Conservation (phyloP, 2,888 invertebrate genomes). For the Nowickia ferox region DNA sequence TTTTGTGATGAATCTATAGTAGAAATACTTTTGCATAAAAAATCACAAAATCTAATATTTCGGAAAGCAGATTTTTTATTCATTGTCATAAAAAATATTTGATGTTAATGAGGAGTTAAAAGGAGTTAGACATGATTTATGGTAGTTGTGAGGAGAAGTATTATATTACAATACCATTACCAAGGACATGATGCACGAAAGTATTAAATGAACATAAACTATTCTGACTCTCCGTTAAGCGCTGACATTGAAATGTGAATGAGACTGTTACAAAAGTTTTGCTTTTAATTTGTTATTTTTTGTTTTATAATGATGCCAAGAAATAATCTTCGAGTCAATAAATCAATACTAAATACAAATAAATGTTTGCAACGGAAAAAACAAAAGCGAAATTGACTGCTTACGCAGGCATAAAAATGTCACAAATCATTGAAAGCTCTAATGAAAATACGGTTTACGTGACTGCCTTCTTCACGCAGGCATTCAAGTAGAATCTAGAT, state of each 20-base stretch:
- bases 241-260: not conserved
- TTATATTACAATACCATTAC: constrained; percentile 18
- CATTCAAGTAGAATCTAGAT: too few species aligned
- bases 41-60: constrained; percentile 69
- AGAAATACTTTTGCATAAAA: constrained; percentile 69
- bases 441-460: not conserved
- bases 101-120: constrained; percentile 10
- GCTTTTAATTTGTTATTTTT: not conserved
- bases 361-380: constrained; percentile 56
- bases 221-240: not conserved
- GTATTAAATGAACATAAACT: not conserved
- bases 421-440: constrained; percentile 46
- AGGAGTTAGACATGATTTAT: not conserved
- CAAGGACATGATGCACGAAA: not conserved
- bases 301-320: not conserved
- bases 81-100: constrained; percentile 26
- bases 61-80: constrained; percentile 23
- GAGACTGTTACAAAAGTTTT: not conserved
- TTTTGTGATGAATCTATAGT: constrained; percentile 80
- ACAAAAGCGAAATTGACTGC: constrained; percentile 60
- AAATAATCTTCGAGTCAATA: constrained; percentile 54
- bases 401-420: constrained; percentile 44
- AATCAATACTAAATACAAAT: constrained; percentile 70
- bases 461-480: too few species aligned
- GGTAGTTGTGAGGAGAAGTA: not conserved